Evolutionary conservation across 1,140 invertebrate genomes (phyloP).

Genomic region (Popillia japonica): DNA sequence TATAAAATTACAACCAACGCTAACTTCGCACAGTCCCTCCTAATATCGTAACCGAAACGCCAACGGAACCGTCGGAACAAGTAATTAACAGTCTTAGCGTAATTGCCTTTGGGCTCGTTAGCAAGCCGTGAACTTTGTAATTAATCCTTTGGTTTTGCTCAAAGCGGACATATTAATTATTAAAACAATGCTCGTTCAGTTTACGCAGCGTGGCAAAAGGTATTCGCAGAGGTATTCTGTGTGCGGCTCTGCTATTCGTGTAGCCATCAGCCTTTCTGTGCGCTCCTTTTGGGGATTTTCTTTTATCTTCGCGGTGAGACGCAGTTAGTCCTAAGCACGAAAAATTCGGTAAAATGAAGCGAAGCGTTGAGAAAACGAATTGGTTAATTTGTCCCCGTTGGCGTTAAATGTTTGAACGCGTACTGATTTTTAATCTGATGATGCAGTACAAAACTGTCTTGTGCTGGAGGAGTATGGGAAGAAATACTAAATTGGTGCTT

Average conservation of each 20-base stretch:
- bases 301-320: background rate
- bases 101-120: slow-evolving; percentile 54
- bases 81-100: slow-evolving; percentile 56
- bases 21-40: slow-evolving; percentile 48
- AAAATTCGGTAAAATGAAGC: slow-evolving; percentile 25
- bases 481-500: too few relatives aligned
- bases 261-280: background rate
- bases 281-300: slow-evolving; percentile 18
- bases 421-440: slow-evolving; percentile 8
- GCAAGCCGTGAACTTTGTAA: slow-evolving; percentile 62
- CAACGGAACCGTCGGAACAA: slow-evolving; percentile 47
- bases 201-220: slow-evolving; percentile 40
- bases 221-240: background rate
- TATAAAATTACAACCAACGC: slow-evolving; percentile 46
- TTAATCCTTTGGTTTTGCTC: slow-evolving; percentile 61
- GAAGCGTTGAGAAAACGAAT: slow-evolving; percentile 18
- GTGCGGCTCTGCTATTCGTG: background rate
- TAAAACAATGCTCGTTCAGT: slow-evolving; percentile 48
- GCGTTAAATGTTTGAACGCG: slow-evolving; percentile 34
- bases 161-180: slow-evolving; percentile 60
- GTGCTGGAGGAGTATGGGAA: too few relatives aligned
- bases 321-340: background rate
- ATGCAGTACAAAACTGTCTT: background rate
- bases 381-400: slow-evolving; percentile 24
- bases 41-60: slow-evolving; percentile 34